These are phyloP conservation scores for Malurus elegans DNA, from an alignment of 2,113 vertebrate species.

Conservation along the genomic window DNA sequence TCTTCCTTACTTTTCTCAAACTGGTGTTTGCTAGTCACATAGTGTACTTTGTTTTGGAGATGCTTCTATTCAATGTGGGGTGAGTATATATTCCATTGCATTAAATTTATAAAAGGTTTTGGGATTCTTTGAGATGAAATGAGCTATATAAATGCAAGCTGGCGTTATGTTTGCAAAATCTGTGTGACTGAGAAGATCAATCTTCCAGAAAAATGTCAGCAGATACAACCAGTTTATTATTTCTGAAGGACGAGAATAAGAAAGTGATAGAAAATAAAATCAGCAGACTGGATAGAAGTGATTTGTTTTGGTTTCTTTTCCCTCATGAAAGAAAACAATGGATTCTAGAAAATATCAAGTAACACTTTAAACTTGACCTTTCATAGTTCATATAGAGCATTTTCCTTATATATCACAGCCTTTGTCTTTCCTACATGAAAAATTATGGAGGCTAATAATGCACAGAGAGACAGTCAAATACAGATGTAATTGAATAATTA, in stretches of 20 bases:
- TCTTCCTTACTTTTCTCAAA: background rate
- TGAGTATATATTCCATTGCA: background rate
- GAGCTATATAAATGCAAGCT: conserved; percentile 53
- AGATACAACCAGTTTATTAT: conserved; percentile 44
- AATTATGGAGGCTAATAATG: background rate
- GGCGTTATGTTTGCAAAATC: conserved; percentile 40
- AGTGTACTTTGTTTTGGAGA: background rate
- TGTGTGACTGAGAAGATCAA: conserved; percentile 33
- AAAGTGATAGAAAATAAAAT: conserved; percentile 46
- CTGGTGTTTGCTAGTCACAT: background rate
- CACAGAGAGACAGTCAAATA: background rate
- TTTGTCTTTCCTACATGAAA: background rate
- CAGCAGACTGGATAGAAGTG: conserved; percentile 26
- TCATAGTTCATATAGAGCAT: background rate
- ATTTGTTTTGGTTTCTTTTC: background rate
- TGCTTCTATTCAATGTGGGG: background rate
- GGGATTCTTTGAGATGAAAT: conserved; percentile 23
- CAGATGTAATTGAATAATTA: background rate
- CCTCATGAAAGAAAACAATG: background rate
- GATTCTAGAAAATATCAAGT: conserved; percentile 10
- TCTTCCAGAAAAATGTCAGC: conserved; percentile 55
- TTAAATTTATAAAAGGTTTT: conserved; percentile 36
- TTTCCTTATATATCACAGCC: background rate
- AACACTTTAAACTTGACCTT: conserved; percentile 27
- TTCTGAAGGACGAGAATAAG: conserved; percentile 3